These are phyloP conservation scores for Drosophila tropicalis DNA, from an alignment of 1,140 invertebrate species.

Conservation along the genomic window DNA sequence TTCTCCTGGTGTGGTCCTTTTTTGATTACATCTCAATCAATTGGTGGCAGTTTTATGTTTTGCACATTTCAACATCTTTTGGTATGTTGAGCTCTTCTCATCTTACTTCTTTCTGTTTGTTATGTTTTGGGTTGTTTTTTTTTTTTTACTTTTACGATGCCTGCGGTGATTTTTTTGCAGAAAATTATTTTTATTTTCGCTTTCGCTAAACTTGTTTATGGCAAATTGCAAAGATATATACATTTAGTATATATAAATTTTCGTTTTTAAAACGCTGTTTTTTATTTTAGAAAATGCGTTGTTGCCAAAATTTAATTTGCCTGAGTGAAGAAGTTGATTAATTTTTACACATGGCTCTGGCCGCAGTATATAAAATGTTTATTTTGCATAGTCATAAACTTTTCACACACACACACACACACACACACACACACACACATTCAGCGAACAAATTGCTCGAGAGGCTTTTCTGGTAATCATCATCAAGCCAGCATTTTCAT, in stretches of 20 bases:
- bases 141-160: constrained; percentile 63
- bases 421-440: too few species aligned
- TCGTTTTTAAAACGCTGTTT: not conserved
- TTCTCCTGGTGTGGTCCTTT: constrained; percentile 34
- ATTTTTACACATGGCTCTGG: constrained; percentile 71
- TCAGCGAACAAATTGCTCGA: constrained; percentile 33
- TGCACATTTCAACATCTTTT: constrained; percentile 76
- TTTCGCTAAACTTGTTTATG: constrained; percentile 21
- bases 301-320: constrained; percentile 59
- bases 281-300: constrained; percentile 10
- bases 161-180: constrained; percentile 54
- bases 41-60: constrained; percentile 78
- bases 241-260: constrained; percentile 1
- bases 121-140: constrained; percentile 51
- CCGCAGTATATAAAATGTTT: constrained; percentile 56
- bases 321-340: constrained; percentile 68
- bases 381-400: constrained; percentile 69
- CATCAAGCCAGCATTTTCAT: constrained; percentile 39
- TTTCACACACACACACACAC: constrained; percentile 30
- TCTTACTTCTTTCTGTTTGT: constrained; percentile 30
- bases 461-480: constrained; percentile 46
- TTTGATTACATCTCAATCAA: constrained; percentile 82
- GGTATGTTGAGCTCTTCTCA: constrained; percentile 26
- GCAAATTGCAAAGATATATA: constrained; percentile 10
- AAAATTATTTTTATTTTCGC: constrained; percentile 42